Evolutionary conservation across 1,140 invertebrate species (phyloP), one percentile per base, ranked within the genome.

Genomic region (Drosophila aff.): DNA sequence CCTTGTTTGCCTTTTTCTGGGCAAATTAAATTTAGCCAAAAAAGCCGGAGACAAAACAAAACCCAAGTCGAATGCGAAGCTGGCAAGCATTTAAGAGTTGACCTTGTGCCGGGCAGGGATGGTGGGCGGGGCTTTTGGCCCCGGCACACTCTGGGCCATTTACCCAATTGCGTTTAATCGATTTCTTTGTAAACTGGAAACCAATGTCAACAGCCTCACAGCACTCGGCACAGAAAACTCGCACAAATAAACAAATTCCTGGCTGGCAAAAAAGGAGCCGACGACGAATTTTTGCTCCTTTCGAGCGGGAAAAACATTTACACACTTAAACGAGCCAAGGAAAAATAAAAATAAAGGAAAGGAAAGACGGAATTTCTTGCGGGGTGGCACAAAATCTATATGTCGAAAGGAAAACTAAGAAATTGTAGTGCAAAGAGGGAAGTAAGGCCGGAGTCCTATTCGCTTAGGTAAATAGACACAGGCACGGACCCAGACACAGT

Each of bases 111-210:
- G 38, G 64, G 31, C 41, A 8, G 50, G 50, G 8, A 18, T 33
- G 52, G 49, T 43, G 38, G 74, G 72, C 28, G 60, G 53, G 73
- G 71, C 7, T 76, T 31, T 50, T 60, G 63, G 47, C 50, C 59
- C 43, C 38, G 52, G 58, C 58, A 43, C 66, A 43, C 66, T 79
- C 46, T 79, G 75, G 76, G 76, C 76, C 76, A 79, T 79, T 79
- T 79, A 79, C 78, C 71, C 76, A 73, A 80, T 81, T 76, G 79
- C 72, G 79, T 81, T 81, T 81, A 81, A 81, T 81, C 79, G 79
- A 81, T 81, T 81, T 76, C 79, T 81, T 81, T 81, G 78, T 76
- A 81, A 81, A 81, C 72, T 81, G 46, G 78, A 81, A 81, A 81
- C 79, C 79, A 81, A 81, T 81, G 79, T 81, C 79, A 81, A 81